Evolutionary conservation across 2,888 invertebrate species (phyloP), one percentile per base, ranked within the genome.

Genomic region (Aphelenchoides bicaudatus): DNA sequence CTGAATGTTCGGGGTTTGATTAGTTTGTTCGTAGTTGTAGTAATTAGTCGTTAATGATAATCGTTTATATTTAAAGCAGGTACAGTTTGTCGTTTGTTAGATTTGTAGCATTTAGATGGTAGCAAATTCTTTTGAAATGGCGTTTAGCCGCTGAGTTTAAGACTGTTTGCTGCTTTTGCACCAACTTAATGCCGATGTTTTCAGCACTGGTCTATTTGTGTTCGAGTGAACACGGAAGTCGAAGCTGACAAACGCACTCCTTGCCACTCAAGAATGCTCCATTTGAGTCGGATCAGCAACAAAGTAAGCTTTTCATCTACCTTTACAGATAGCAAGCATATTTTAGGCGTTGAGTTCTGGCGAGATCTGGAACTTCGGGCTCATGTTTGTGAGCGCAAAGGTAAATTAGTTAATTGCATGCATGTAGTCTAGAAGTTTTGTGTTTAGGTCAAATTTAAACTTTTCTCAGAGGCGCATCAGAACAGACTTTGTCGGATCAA

Each of bases 21-120:
- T 50, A 6, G 60, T 52, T 16, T 55, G 63, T 39, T 61, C 62
- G 61, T 70, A 72, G n/a, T n/a, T n/a, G n/a, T n/a, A n/a, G n/a
- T n/a, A n/a, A n/a, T n/a, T n/a, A n/a, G n/a, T n/a, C n/a, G n/a
- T n/a, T n/a, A n/a, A n/a, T n/a, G n/a, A n/a, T n/a, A n/a, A n/a
- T n/a, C n/a, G n/a, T n/a, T n/a, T n/a, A n/a, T n/a, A n/a, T n/a
- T n/a, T n/a, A n/a, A n/a, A n/a, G n/a, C n/a, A n/a, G n/a, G n/a
- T n/a, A n/a, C n/a, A n/a, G n/a, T n/a, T n/a, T n/a, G n/a, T n/a
- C n/a, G n/a, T n/a, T n/a, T n/a, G n/a, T n/a, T n/a, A n/a, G n/a
- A n/a, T n/a, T n/a, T n/a, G n/a, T n/a, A n/a, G n/a, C n/a, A n/a
- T n/a, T n/a, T n/a, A n/a, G n/a, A n/a, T n/a, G n/a, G n/a, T n/a